phyloP scores from a whole-genome alignment of 2,888 invertebrate species.

The Sceliomorpha sp. region DNA sequence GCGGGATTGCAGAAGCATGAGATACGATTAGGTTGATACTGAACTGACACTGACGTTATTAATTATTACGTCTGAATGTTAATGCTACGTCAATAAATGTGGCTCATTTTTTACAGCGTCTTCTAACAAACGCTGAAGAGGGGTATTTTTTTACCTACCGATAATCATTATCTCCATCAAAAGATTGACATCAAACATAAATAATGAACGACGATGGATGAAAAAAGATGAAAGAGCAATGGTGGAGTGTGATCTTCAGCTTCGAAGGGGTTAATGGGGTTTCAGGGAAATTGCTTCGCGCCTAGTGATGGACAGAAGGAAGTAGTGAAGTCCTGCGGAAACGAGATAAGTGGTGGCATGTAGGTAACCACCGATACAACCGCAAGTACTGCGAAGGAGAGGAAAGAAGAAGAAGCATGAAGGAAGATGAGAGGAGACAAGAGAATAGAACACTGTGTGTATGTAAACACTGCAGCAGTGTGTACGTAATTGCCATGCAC shows the following conservation, averaged over 20 bases:
- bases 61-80: too few species aligned
- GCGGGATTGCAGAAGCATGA: background rate
- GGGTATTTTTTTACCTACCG: slow-evolving; percentile 2
- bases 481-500: slow-evolving; percentile 58
- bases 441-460: slow-evolving; percentile 52
- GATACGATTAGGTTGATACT: slow-evolving; percentile 1
- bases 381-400: slow-evolving; percentile 26
- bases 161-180: slow-evolving; percentile 1
- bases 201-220: slow-evolving; percentile 10
- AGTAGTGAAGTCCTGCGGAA: slow-evolving; percentile 49
- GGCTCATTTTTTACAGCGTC: too few species aligned
- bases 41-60: too few species aligned
- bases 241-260: slow-evolving; percentile 14
- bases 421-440: slow-evolving; percentile 53
- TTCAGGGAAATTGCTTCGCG: slow-evolving; percentile 73
- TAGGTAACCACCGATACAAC: slow-evolving; percentile 30
- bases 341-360: slow-evolving; percentile 38
- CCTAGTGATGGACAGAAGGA: slow-evolving; percentile 62
- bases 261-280: slow-evolving; percentile 73
- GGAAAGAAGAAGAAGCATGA: slow-evolving; percentile 38
- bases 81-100: too few species aligned
- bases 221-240: background rate
- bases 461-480: slow-evolving; percentile 55
- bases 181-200: slow-evolving; percentile 11
- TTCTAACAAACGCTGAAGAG: too few species aligned